Evolutionary conservation across 2,888 invertebrate genomes (phyloP).

Genomic region (Syrista parreyssii): DNA sequence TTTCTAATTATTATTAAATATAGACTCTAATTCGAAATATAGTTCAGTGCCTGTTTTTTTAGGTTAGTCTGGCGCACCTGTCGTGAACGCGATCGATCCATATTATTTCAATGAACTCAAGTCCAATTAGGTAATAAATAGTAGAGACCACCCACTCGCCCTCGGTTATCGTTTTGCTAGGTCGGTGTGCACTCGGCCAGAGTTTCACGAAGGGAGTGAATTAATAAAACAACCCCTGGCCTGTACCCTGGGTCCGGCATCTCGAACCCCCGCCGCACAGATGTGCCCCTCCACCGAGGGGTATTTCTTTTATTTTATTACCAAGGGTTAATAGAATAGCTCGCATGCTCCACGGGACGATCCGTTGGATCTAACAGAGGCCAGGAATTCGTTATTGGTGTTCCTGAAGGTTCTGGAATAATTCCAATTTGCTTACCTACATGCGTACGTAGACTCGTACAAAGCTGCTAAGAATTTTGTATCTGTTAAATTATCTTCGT

Average conservation of each 20-base stretch:
- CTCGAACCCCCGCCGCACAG: constrained; percentile 45
- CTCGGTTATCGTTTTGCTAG: constrained; percentile 22
- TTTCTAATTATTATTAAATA: no score
- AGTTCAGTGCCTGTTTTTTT: background rate
- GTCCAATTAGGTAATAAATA: constrained; percentile 62
- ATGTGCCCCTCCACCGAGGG: constrained; percentile 41
- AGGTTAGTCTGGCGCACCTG: constrained; percentile 4
- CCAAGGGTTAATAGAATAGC: constrained; percentile 55
- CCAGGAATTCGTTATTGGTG: background rate
- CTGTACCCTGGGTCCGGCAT: constrained; percentile 13
- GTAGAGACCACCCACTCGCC: constrained; percentile 44
- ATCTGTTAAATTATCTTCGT: background rate
- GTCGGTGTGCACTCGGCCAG: constrained; percentile 36
- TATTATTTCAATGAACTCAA: constrained; percentile 19
- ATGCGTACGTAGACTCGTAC: background rate
- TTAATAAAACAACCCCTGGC: constrained; percentile 62
- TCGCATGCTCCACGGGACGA: constrained; percentile 38
- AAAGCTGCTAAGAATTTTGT: background rate
- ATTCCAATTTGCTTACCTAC: background rate
- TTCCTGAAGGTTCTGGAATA: background rate
- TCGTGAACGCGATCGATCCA: constrained; percentile 12
- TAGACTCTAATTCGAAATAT: background rate
- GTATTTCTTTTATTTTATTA: constrained; percentile 62
- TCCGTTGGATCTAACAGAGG: background rate
- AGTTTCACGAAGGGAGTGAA: constrained; percentile 57